Conservation (phyloP, 2,797 vertebrate species). For the Phaenicophaeus curvirostris region DNA sequence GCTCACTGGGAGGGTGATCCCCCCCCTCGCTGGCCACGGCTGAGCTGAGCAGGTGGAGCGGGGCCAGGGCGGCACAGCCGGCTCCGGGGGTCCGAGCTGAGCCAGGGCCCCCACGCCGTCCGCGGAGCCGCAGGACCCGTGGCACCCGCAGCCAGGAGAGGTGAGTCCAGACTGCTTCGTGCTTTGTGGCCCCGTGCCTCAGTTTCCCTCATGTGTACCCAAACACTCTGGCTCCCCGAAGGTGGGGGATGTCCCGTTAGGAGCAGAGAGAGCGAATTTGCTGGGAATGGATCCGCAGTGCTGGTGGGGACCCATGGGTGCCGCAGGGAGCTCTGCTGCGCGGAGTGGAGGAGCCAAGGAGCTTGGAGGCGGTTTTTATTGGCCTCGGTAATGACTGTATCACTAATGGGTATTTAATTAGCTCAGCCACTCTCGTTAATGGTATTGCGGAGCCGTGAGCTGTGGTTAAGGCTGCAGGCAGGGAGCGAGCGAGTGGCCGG, state of each 20-base stretch:
- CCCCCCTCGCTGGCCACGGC: no score
- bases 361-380: background rate
- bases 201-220: background rate
- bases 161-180: background rate
- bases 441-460: background rate
- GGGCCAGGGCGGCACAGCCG: no score
- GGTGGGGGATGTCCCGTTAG: accelerated
- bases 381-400: background rate
- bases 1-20: no score
- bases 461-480: background rate
- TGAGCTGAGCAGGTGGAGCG: no score
- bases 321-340: background rate
- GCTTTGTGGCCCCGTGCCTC: background rate
- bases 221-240: background rate
- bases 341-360: accelerated
- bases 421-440: slow-evolving; percentile 21
- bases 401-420: slow-evolving; percentile 52
- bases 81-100: no score
- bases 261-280: background rate
- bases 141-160: background rate
- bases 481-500: accelerated
- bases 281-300: background rate
- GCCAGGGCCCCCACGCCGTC: no score
- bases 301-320: background rate
- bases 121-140: background rate